These are phyloP conservation scores for Babylonia areolata DNA, from an alignment of 1,140 invertebrate species.

Conservation along the genomic window DNA sequence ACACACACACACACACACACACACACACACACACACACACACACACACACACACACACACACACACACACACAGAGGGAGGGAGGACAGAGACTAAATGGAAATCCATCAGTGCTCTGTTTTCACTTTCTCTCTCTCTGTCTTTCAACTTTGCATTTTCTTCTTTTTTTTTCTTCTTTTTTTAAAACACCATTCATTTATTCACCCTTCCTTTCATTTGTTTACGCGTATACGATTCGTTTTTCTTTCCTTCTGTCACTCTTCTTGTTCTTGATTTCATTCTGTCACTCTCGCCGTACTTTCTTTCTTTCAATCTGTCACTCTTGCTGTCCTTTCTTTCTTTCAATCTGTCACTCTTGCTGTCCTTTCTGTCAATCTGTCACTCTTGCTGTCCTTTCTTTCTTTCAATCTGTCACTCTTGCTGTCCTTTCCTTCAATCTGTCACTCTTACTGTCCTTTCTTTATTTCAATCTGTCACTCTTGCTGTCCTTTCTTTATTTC, in stretches of 20 bases:
- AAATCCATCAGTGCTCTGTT: not conserved
- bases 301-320: not conserved
- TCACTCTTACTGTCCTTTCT: too few relatives aligned
- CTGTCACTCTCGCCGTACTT: not conserved
- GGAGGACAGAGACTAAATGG: not conserved
- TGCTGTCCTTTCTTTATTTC: too few relatives aligned
- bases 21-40: not conserved
- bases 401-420: too few relatives aligned
- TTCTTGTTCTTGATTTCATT: not conserved
- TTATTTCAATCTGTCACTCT: too few relatives aligned
- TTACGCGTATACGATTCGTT: too few relatives aligned
- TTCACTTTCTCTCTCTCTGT: not conserved
- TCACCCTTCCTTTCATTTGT: too few relatives aligned
- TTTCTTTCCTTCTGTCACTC: too few relatives aligned
- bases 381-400: too few relatives aligned
- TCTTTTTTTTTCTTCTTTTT: not conserved
- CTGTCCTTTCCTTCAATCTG: too few relatives aligned
- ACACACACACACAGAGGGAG: not conserved
- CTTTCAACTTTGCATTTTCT: not conserved
- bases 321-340: not conserved
- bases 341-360: too few relatives aligned
- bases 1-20: not conserved
- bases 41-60: not conserved
- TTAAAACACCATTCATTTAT: too few relatives aligned
- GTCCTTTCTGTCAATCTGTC: too few relatives aligned